Conservation (phyloP, 1,140 invertebrate genomes). For the Hyposmocoma kahamanoa region DNA sequence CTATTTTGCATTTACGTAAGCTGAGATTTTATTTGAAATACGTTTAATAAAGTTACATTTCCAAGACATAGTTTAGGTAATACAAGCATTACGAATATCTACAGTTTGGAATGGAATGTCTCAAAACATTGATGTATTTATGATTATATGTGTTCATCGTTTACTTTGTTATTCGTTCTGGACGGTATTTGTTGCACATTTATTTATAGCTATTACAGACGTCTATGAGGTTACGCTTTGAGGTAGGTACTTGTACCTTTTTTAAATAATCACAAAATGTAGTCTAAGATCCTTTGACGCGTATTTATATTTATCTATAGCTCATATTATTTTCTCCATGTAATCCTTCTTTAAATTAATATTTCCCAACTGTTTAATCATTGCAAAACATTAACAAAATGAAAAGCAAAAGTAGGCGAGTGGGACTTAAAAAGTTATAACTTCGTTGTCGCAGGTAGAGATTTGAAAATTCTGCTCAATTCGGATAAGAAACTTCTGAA, state of each 20-base stretch:
- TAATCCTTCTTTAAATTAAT: slow-evolving; percentile 9
- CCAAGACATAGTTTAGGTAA: neutral
- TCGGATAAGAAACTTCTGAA: slow-evolving; percentile 33
- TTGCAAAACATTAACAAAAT: slow-evolving; percentile 18
- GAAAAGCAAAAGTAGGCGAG: slow-evolving; percentile 23
- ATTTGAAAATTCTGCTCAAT: slow-evolving; percentile 23
- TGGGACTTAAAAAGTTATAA: slow-evolving; percentile 22
- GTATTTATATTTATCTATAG: too few relatives aligned
- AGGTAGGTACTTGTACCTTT: too few relatives aligned
- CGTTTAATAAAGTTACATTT: slow-evolving; percentile 12
- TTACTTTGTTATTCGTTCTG: too few relatives aligned
- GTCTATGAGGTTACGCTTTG: too few relatives aligned
- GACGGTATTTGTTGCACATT: too few relatives aligned
- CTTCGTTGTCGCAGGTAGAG: slow-evolving; percentile 24
- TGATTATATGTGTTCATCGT: neutral
- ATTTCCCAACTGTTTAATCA: slow-evolving; percentile 14
- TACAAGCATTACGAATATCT: neutral
- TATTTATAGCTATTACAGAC: too few relatives aligned
- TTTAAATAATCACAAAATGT: too few relatives aligned
- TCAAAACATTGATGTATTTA: neutral
- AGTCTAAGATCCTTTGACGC: too few relatives aligned
- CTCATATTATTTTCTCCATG: too few relatives aligned
- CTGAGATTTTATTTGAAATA: slow-evolving; percentile 32
- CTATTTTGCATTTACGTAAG: slow-evolving; percentile 45
- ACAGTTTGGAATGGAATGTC: neutral